Evolutionary conservation across 2,797 vertebrate species (phyloP).

Genomic region (Neopelma chrysocephalum): DNA sequence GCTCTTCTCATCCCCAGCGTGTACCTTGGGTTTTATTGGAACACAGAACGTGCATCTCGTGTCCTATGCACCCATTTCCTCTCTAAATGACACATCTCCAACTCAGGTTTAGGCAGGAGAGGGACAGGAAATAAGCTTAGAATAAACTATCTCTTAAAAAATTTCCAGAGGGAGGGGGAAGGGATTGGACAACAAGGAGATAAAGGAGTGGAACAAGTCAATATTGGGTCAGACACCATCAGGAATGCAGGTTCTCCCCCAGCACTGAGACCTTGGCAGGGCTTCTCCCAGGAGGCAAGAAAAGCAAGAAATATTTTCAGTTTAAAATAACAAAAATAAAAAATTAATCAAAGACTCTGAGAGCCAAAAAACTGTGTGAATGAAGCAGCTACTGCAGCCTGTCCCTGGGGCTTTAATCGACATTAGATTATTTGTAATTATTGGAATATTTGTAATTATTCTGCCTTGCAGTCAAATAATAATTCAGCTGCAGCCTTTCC

Average conservation of each 20-base stretch:
- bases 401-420: neutral
- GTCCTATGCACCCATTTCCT: neutral
- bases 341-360: neutral
- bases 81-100: neutral
- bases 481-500: neutral
- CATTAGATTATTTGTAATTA: neutral
- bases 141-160: neutral
- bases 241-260: neutral
- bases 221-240: neutral
- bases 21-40: neutral
- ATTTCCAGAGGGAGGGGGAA: neutral
- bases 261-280: slow-evolving; percentile 10
- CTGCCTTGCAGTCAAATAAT: neutral
- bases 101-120: neutral
- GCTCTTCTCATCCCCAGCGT: neutral
- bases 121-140: neutral
- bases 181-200: neutral
- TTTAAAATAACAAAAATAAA: neutral
- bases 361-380: neutral
- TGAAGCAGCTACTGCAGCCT: neutral
- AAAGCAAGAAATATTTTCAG: neutral
- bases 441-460: neutral
- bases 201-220: neutral
- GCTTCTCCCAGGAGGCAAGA: neutral
- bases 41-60: neutral